These are phyloP conservation scores for Epizoanthus rinbou DNA, from an alignment of 92 coral and sea anemone species.

Conservation along the genomic window DNA sequence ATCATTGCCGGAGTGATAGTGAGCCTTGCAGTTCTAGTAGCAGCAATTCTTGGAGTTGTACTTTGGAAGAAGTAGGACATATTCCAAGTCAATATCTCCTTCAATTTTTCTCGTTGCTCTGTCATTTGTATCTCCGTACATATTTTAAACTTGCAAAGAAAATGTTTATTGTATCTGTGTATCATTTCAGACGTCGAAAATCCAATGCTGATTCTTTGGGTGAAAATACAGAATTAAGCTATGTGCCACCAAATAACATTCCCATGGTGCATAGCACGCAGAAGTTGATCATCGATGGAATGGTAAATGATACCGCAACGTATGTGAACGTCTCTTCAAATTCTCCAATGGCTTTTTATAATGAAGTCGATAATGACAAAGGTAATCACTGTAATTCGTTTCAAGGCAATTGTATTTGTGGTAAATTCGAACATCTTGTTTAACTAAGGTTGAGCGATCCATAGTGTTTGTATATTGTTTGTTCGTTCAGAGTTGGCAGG, in stretches of 20 bases:
- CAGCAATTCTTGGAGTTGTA: neutral
- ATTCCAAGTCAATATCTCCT: neutral
- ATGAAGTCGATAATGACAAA: neutral
- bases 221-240: neutral
- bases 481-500: no score
- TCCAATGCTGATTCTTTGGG: neutral
- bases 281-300: neutral
- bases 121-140: no score
- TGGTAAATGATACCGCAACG: neutral
- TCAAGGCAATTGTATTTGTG: neutral
- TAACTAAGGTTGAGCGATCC: no score
- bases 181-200: neutral
- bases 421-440: no score
- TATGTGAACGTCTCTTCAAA: neutral
- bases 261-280: neutral
- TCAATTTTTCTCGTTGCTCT: no score
- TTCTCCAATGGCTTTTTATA: neutral
- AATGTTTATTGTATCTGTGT: neutral
- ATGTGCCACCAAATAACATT: neutral
- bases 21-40: neutral
- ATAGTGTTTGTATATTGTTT: no score
- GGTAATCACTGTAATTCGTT: neutral
- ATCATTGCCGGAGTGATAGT: constrained; percentile 9
- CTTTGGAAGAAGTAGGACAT: neutral
- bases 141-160: no score